phyloP scores from a whole-genome alignment of 2,888 invertebrate genomes.

The Salticus scenicus region DNA sequence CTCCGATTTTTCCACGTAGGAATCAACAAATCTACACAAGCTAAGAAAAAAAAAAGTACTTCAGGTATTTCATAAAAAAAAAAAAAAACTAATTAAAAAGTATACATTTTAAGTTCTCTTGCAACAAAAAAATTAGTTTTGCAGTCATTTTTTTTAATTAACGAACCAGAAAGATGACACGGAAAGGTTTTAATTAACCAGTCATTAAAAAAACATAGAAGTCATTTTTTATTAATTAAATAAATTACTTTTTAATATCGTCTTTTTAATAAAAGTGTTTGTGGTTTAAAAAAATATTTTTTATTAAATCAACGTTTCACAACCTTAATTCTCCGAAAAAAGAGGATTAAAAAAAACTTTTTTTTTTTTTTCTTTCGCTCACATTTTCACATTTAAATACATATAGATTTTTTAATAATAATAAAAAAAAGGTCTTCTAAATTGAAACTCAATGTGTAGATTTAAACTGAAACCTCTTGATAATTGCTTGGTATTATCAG shows the following conservation, averaged over 20 bases:
- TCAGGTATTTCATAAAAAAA: too few species aligned
- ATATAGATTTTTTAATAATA: too few species aligned
- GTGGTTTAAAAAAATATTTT: not conserved
- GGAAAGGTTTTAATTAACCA: too few species aligned
- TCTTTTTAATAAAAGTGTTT: not conserved
- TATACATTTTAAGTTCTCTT: too few species aligned
- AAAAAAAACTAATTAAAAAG: too few species aligned
- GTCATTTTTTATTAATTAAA: constrained; percentile 1
- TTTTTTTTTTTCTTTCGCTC: not conserved
- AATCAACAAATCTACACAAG: too few species aligned
- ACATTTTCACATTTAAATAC: not conserved
- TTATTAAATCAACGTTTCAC: not conserved
- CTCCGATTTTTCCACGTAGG: too few species aligned
- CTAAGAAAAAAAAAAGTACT: too few species aligned
- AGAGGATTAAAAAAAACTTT: not conserved
- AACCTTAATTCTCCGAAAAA: not conserved
- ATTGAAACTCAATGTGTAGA: not conserved
- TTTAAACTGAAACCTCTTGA: not conserved
- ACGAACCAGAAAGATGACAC: too few species aligned
- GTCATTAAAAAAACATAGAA: too few species aligned
- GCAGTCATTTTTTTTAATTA: too few species aligned
- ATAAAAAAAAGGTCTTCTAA: not conserved
- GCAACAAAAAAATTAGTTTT: too few species aligned
- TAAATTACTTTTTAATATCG: not conserved
- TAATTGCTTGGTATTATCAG: not conserved